phyloP scores from a whole-genome alignment of 2,888 invertebrate genomes.

The Oasisia sp. region DNA sequence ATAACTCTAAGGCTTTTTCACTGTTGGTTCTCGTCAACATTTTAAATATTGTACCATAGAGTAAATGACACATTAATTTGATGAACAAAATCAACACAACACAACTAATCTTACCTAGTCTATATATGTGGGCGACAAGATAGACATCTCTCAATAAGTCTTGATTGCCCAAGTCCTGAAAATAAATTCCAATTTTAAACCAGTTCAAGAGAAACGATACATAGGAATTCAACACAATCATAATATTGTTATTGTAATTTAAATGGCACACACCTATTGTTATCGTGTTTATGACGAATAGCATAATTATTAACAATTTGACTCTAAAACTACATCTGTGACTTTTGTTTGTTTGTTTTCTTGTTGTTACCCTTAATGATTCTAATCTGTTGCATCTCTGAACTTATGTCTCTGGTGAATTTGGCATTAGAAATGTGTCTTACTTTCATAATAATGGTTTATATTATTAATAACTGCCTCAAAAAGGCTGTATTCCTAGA shows the following conservation, averaged over 20 bases:
- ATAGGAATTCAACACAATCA: too few relatives aligned
- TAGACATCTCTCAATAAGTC: slow-evolving; percentile 87
- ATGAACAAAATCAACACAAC: too few relatives aligned
- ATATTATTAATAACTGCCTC: background rate
- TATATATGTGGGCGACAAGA: slow-evolving; percentile 88
- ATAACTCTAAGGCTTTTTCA: too few relatives aligned
- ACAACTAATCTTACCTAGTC: slow-evolving; percentile 75
- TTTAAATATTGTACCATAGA: too few relatives aligned
- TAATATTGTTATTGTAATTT: background rate
- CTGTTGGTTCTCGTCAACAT: too few relatives aligned
- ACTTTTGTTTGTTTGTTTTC: too few relatives aligned
- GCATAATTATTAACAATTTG: background rate
- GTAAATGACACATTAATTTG: too few relatives aligned
- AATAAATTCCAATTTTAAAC: slow-evolving; percentile 44
- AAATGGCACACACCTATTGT: background rate
- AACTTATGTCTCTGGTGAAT: too few relatives aligned
- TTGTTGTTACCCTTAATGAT: too few relatives aligned
- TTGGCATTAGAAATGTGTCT: too few relatives aligned
- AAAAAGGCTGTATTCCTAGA: background rate
- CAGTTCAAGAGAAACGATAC: too few relatives aligned
- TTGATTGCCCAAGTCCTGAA: slow-evolving; percentile 81
- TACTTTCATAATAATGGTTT: background rate
- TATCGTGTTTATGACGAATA: background rate
- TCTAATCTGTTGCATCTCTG: too few relatives aligned
- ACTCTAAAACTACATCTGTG: background rate